These are phyloP conservation scores for Pomatostomus ruficeps DNA, from an alignment of 2,113 vertebrate genomes.

Conservation along the genomic window DNA sequence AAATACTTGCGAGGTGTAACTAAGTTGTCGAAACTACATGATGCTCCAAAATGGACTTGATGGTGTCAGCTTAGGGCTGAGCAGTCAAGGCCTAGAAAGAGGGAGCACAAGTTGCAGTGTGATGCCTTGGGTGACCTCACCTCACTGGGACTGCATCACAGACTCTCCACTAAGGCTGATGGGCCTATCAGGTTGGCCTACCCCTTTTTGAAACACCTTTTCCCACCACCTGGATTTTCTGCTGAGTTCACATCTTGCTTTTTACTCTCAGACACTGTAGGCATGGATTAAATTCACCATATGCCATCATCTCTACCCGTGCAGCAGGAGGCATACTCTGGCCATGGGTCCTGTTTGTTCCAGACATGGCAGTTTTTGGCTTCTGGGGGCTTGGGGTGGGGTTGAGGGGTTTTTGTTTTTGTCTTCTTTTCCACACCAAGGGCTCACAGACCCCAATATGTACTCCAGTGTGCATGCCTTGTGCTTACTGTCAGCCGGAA, in stretches of 20 bases:
- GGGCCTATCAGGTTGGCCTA: background rate
- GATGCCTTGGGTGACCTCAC: background rate
- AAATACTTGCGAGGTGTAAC: background rate
- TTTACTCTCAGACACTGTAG: background rate
- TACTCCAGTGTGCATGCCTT: background rate
- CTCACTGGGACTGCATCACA: fast-evolving
- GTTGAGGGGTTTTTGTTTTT: background rate
- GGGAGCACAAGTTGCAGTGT: fast-evolving
- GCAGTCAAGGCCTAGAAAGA: background rate
- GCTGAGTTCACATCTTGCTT: background rate
- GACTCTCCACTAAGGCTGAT: background rate
- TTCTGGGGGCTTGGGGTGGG: background rate
- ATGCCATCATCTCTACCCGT: fast-evolving
- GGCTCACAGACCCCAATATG: fast-evolving
- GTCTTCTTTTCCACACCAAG: background rate
- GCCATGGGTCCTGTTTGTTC: background rate
- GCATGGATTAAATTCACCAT: background rate
- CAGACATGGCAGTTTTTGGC: background rate
- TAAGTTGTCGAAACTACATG: background rate
- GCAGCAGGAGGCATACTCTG: background rate
- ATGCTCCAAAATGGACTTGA: background rate
- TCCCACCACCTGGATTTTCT: background rate
- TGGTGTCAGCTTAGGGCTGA: background rate
- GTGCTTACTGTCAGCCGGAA: background rate
- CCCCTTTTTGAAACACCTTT: background rate